Conservation (phyloP, 2,797 vertebrate genomes). For the Diplodus sargus region DNA sequence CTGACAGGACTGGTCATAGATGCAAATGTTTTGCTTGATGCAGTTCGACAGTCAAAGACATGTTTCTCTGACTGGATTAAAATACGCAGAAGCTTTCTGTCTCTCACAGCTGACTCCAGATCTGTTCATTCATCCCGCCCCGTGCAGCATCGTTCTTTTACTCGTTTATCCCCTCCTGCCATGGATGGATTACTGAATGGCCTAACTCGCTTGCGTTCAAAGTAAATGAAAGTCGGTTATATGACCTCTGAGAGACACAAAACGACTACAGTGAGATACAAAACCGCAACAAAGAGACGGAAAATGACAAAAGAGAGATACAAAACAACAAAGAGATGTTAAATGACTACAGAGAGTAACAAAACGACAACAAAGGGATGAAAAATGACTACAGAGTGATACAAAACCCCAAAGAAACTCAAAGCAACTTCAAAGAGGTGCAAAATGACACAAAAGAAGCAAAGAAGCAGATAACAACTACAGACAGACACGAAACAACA, state of each 20-base stretch:
- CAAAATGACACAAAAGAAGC: neutral
- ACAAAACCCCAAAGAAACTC: neutral
- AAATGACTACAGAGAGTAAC: neutral
- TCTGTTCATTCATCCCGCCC: neutral
- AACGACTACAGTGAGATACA: neutral
- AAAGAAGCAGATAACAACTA: neutral
- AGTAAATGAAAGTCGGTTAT: neutral
- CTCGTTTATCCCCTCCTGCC: neutral
- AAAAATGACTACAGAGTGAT: neutral
- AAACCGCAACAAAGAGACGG: fast-evolving
- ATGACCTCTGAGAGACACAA: neutral
- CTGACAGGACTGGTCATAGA: slow-evolving; percentile 38
- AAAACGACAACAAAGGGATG: neutral
- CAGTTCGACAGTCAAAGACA: slow-evolving; percentile 19
- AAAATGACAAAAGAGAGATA: neutral
- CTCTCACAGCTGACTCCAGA: slow-evolving; percentile 2
- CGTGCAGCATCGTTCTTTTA: neutral
- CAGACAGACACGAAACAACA: too few relatives aligned
- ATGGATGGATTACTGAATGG: neutral
- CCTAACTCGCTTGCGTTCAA: neutral
- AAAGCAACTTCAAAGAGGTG: neutral
- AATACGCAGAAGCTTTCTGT: slow-evolving; percentile 15
- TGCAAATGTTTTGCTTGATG: slow-evolving; percentile 33
- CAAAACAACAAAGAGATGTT: neutral
- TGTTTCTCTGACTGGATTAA: slow-evolving; percentile 26